phyloP scores from a whole-genome alignment of 2,888 invertebrate species.

The Morpho helenor region DNA sequence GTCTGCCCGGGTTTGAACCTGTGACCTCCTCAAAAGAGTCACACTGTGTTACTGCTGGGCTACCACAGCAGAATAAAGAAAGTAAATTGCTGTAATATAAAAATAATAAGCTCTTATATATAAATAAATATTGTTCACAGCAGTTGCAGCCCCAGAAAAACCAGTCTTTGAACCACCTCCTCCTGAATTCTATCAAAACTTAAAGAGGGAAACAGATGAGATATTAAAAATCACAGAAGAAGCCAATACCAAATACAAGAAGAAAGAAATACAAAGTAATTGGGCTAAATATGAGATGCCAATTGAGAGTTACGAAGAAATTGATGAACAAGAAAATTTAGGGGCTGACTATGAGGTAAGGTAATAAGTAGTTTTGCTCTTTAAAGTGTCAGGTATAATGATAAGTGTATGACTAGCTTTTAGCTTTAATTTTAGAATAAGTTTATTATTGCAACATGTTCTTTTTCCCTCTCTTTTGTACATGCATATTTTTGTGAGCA shows the following conservation, averaged over 20 bases:
- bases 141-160: constrained; percentile 47
- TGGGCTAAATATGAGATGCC: constrained; percentile 75
- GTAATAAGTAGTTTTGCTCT: not conserved
- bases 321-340: constrained; percentile 61
- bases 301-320: constrained; percentile 65
- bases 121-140: not conserved
- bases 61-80: too few species aligned
- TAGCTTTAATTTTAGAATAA: too few species aligned
- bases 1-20: too few species aligned
- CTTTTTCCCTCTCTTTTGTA: too few species aligned
- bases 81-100: too few species aligned
- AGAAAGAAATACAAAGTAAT: constrained; percentile 72
- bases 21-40: too few species aligned
- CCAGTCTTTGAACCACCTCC: constrained; percentile 52
- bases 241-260: constrained; percentile 63
- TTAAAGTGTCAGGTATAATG: not conserved
- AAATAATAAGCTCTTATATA: not conserved
- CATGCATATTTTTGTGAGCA: too few species aligned
- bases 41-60: too few species aligned
- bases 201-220: constrained; percentile 68
- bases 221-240: constrained; percentile 69
- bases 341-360: constrained; percentile 73
- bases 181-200: constrained; percentile 60
- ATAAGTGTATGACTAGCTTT: too few species aligned
- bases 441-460: too few species aligned